phyloP scores from a whole-genome alignment of 2,888 invertebrate species.

The Pachymerium ferrugineum region DNA sequence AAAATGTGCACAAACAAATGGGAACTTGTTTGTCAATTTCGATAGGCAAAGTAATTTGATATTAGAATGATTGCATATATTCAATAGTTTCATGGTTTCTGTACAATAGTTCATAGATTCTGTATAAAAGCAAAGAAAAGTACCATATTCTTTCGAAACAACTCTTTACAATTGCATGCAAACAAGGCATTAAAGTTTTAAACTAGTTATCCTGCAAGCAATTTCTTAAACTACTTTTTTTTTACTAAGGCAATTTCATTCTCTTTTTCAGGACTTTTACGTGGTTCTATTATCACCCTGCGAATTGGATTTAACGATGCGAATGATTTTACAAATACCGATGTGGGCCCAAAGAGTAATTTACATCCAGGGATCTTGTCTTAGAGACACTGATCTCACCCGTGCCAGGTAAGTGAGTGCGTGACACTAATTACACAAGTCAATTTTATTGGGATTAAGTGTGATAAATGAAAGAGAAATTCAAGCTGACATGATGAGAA shows the following conservation, averaged over 20 bases:
- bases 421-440: constrained; percentile 12
- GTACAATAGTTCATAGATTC: too few species aligned
- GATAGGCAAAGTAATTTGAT: too few species aligned
- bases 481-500: neutral
- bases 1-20: too few species aligned
- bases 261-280: constrained; percentile 71
- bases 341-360: constrained; percentile 97
- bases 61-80: too few species aligned
- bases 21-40: too few species aligned
- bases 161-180: too few species aligned
- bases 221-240: too few species aligned
- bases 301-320: constrained; percentile 95
- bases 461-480: constrained; percentile 3
- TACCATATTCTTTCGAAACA: too few species aligned
- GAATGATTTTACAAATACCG: constrained; percentile 91
- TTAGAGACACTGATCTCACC: constrained; percentile 91
- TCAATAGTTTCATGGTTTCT: too few species aligned
- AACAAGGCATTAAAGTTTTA: neutral
- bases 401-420: constrained; percentile 59
- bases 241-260: too few species aligned
- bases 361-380: constrained; percentile 92
- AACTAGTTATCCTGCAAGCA: too few species aligned
- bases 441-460: constrained; percentile 23
- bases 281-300: constrained; percentile 94
- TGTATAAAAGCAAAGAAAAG: too few species aligned